Evolutionary conservation across 1,140 invertebrate species (phyloP).

Genomic region (Zaprionus ghesquierei): DNA sequence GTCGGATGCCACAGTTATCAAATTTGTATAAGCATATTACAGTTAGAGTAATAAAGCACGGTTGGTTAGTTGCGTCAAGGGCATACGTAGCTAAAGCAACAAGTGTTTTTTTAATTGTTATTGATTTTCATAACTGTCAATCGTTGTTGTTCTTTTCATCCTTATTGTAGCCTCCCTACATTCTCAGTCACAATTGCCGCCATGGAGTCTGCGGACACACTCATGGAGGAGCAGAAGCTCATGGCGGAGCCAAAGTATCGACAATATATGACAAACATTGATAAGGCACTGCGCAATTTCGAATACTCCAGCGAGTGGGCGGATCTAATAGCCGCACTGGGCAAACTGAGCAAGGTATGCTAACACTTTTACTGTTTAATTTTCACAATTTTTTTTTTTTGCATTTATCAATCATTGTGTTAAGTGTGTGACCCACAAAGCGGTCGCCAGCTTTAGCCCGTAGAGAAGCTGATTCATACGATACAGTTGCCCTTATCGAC

Average conservation of each 20-base stretch:
- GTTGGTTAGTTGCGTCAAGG: neutral
- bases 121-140: slow-evolving; percentile 54
- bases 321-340: slow-evolving; percentile 95
- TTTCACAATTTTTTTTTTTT: neutral
- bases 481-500: neutral
- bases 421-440: neutral
- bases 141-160: slow-evolving; percentile 12
- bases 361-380: neutral
- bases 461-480: neutral
- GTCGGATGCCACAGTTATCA: slow-evolving; percentile 58
- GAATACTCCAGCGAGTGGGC: slow-evolving; percentile 98
- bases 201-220: slow-evolving; percentile 80
- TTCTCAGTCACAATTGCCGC: slow-evolving; percentile 31
- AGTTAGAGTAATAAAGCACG: neutral
- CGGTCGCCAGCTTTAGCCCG: neutral
- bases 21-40: slow-evolving; percentile 39
- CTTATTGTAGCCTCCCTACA: neutral
- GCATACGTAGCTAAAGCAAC: slow-evolving; percentile 38
- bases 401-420: neutral
- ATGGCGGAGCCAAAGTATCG: slow-evolving; percentile 91
- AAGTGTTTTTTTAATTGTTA: slow-evolving; percentile 69
- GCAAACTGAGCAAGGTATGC: slow-evolving; percentile 95
- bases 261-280: slow-evolving; percentile 90
- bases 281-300: slow-evolving; percentile 96
- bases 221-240: slow-evolving; percentile 87